Percentiles rank a stretch among this genome's conserved stretches.
Evolutionary conservation across 2,113 vertebrate genomes (phyloP).

Genomic region (Carollia perspicillata): DNA sequence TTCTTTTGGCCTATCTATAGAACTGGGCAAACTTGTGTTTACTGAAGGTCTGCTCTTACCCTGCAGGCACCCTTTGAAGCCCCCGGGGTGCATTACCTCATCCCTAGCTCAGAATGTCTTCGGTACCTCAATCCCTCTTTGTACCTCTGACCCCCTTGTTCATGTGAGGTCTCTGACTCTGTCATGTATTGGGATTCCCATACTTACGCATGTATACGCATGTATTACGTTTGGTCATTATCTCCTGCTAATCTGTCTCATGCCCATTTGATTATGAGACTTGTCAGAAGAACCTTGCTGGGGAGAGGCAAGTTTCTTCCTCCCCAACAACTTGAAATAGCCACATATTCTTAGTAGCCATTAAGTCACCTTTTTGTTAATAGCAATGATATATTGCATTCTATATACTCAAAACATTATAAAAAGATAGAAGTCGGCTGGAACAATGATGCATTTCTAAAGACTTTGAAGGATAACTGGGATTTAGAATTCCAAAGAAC

Average conservation of each 20-base stretch:
- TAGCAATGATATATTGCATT: background rate
- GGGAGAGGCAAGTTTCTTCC: background rate
- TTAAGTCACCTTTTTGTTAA: background rate
- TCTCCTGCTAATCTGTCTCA: background rate
- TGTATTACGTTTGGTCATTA: background rate
- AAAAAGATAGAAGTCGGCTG: background rate
- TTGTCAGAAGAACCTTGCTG: background rate
- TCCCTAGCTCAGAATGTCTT: background rate
- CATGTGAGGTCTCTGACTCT: background rate
- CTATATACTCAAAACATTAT: background rate
- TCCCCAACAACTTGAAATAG: background rate
- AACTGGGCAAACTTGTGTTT: background rate
- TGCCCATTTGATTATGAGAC: background rate
- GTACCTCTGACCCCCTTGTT: background rate
- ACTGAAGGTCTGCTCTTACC: background rate
- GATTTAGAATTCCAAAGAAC: constrained; percentile 1
- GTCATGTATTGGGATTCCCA: background rate
- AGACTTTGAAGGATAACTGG: background rate
- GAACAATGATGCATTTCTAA: background rate
- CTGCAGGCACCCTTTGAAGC: background rate
- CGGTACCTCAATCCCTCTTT: background rate
- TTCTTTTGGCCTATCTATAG: background rate
- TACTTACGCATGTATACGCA: background rate
- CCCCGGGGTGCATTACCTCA: background rate
- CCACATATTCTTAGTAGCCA: background rate